Percentiles rank a stretch among this genome's conserved stretches.
phyloP scores from a whole-genome alignment of 2,888 invertebrate genomes.

The Ametastegia equiseti region DNA sequence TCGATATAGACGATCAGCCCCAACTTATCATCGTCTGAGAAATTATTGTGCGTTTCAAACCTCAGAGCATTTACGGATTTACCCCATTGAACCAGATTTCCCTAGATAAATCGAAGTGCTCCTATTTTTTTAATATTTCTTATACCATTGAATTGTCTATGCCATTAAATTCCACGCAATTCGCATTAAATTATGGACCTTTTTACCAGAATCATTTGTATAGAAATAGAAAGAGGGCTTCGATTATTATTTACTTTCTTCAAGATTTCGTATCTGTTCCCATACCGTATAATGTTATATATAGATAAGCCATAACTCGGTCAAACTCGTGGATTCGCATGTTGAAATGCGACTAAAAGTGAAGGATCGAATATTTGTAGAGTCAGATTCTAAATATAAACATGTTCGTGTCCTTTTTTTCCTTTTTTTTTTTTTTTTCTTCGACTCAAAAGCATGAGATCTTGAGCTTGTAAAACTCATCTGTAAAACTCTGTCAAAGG shows the following conservation, averaged over 20 bases:
- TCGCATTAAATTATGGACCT: background rate
- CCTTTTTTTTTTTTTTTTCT: background rate
- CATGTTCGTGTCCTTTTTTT: background rate
- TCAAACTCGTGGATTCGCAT: background rate
- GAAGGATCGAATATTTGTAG: background rate
- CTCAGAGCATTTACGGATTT: constrained; percentile 24
- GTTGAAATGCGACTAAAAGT: background rate
- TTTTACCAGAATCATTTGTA: background rate
- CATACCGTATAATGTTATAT: constrained; percentile 4
- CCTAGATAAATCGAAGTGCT: background rate
- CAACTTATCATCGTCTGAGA: background rate
- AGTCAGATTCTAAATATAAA: background rate
- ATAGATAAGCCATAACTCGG: constrained; percentile 5
- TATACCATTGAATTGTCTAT: background rate
- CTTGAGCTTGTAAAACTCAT: constrained; percentile 8
- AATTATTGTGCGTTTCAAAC: background rate
- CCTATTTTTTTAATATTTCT: background rate
- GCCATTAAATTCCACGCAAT: background rate
- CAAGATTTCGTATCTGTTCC: background rate
- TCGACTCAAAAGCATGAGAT: background rate
- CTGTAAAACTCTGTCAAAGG: background rate
- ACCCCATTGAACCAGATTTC: constrained; percentile 29
- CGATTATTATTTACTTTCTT: constrained; percentile 1
- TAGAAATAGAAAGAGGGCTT: background rate
- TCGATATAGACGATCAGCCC: constrained; percentile 40